Base-by-base conservation (phyloP, 1,140 invertebrate genomes). In the Laupala kohalensis region DNA sequence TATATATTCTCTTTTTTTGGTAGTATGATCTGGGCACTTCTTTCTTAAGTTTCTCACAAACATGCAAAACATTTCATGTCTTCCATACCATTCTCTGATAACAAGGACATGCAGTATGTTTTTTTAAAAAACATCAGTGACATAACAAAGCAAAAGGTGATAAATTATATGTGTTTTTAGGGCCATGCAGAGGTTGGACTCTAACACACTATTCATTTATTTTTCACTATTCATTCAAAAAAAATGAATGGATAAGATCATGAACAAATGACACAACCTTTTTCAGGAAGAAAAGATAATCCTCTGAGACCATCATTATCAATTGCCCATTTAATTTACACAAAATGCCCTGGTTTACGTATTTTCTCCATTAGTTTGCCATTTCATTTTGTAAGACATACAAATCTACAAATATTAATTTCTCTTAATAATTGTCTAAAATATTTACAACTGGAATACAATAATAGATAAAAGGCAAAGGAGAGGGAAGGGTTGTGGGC, bases 11-110 rank as follows among this genome's bases (percentile, higher is more conserved):
- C 19, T 53, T 53, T 53, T 53, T 53, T 53, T 53, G 37, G 37
- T 53, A 53, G 37, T 53, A 53, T 26, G 64, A 63, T 71, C 65
- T 65, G 70, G 70, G 70, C 70, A 71, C 70, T 71, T 71, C 63
- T 71, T 68, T 29, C 9, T 28, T 28, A n/a, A 68, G 67, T 29
- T 29, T 29, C 28, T 28, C 13, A 28, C 6, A 28, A 67, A 67
- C 67, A 29, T 29, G 27, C 29, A 29, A 30, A 68, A 29, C 27
- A 29, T 68, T 23, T 68, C 67, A 68, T 29, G 27, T 19, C 27
- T 29, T 68, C 29, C 29, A 68, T 68, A 28, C 26, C 29, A n/a
- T 30, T 29, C 67, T 68, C 27, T 68, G 27, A 37, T 30, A 68
- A 29, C 67, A 27, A 68, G 27, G 15, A 6, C 67, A 29, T 68